Conservation (phyloP, 2,888 invertebrate genomes). For the Rhaphigaster nebulosa region DNA sequence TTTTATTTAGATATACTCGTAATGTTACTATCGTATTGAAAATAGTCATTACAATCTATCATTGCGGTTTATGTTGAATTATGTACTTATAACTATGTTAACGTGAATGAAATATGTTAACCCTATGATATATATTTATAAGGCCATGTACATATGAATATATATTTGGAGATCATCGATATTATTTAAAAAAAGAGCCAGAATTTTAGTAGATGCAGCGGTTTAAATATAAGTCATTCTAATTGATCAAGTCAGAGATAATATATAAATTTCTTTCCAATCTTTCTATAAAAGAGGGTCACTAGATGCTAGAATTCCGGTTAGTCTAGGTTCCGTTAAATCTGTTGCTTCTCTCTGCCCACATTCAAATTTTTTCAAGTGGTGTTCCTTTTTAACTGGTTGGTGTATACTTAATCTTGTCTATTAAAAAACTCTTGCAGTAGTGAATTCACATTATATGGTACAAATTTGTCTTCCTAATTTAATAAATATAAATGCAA, state of each 20-base stretch:
- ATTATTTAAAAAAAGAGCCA: not conserved
- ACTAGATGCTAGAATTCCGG: not conserved
- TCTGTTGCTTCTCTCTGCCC: not conserved
- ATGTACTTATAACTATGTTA: too few species aligned
- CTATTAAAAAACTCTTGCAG: too few species aligned
- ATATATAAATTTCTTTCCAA: not conserved
- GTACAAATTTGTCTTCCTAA: too few species aligned
- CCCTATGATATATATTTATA: too few species aligned
- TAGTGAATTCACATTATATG: too few species aligned
- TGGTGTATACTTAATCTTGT: not conserved
- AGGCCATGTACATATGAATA: not conserved
- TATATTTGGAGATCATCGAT: not conserved
- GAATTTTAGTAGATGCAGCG: not conserved
- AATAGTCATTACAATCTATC: not conserved
- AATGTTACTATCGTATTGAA: too few species aligned
- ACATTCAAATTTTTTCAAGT: not conserved
- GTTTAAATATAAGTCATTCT: not conserved
- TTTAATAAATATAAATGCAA: too few species aligned
- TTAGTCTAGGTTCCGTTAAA: conserved; percentile 33
- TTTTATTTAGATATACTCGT: too few species aligned
- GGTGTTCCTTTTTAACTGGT: not conserved
- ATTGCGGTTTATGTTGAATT: not conserved
- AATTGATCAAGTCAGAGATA: not conserved
- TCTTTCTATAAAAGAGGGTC: not conserved
- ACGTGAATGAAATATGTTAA: not conserved